Conservation (phyloP, 1,140 invertebrate genomes). For the Nomia melanderi region DNA sequence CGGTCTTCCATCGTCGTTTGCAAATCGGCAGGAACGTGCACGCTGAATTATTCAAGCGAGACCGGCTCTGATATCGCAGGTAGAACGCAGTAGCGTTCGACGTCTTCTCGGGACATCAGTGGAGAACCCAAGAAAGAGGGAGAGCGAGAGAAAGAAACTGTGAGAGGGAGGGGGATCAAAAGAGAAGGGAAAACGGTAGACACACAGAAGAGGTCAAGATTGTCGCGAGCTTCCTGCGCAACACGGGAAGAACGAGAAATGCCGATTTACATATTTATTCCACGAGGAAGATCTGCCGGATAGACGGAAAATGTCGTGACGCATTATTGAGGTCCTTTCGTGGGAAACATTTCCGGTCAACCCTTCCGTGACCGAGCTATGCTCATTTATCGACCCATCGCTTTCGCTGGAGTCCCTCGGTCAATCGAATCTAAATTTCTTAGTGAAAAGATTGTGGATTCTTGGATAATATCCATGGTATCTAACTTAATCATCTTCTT, state of each 20-base stretch:
- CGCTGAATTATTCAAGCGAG: slow-evolving; percentile 65
- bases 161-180: neutral
- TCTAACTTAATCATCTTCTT: no score
- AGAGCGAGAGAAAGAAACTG: slow-evolving; percentile 5
- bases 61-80: slow-evolving; percentile 43
- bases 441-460: neutral
- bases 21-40: slow-evolving; percentile 54
- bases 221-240: slow-evolving; percentile 38
- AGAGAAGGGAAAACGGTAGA: slow-evolving; percentile 16
- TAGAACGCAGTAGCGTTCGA: slow-evolving; percentile 56
- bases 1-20: slow-evolving; percentile 43
- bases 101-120: slow-evolving; percentile 53
- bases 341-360: slow-evolving; percentile 40
- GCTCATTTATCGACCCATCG: neutral
- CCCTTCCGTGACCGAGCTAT: slow-evolving; percentile 40
- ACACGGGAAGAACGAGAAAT: slow-evolving; percentile 44
- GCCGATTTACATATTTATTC: slow-evolving; percentile 72
- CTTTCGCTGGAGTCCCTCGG: neutral
- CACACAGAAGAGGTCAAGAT: slow-evolving; percentile 63
- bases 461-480: neutral
- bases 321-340: slow-evolving; percentile 44
- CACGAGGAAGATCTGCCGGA: slow-evolving; percentile 66
- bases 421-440: neutral
- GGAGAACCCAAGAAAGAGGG: slow-evolving; percentile 23
- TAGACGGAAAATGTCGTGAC: slow-evolving; percentile 69